phyloP scores from a whole-genome alignment of 2,113 vertebrate species.

The Heterochromis multidens region DNA sequence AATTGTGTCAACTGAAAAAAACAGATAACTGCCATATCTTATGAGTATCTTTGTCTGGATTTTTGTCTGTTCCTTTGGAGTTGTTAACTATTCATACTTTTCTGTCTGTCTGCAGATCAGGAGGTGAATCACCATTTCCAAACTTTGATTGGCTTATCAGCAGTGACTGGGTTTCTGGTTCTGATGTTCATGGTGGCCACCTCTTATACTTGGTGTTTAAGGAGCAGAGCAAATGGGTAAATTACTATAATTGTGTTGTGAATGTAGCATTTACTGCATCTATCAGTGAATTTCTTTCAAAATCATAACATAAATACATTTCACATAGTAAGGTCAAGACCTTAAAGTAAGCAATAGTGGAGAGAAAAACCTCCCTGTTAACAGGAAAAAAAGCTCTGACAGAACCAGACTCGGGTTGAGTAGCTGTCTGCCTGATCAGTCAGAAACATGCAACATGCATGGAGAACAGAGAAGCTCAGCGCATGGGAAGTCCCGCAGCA shows the following conservation, averaged over 20 bases:
- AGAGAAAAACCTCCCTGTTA: too few species aligned
- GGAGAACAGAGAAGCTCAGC: too few species aligned
- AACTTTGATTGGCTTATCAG: not conserved
- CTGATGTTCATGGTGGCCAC: not conserved
- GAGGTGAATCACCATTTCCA: not conserved
- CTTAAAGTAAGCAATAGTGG: not conserved
- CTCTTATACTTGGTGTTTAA: not conserved
- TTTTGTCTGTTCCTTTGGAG: not conserved
- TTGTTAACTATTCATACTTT: not conserved
- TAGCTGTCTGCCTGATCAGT: too few species aligned
- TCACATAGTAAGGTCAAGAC: not conserved
- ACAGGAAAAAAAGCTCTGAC: too few species aligned
- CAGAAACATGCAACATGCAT: too few species aligned
- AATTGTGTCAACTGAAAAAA: too few species aligned
- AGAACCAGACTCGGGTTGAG: too few species aligned
- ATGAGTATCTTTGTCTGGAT: not conserved
- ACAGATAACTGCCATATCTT: not conserved
- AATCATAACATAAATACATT: not conserved
- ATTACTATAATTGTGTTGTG: not conserved
- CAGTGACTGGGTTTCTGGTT: not conserved
- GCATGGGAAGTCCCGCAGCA: too few species aligned
- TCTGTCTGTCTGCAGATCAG: not conserved
- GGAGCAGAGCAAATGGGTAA: not conserved
- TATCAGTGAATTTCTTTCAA: rapidly evolving
- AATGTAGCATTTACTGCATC: not conserved